phyloP scores from a whole-genome alignment of 2,113 vertebrate species.

The Polypterus bichir region DNA sequence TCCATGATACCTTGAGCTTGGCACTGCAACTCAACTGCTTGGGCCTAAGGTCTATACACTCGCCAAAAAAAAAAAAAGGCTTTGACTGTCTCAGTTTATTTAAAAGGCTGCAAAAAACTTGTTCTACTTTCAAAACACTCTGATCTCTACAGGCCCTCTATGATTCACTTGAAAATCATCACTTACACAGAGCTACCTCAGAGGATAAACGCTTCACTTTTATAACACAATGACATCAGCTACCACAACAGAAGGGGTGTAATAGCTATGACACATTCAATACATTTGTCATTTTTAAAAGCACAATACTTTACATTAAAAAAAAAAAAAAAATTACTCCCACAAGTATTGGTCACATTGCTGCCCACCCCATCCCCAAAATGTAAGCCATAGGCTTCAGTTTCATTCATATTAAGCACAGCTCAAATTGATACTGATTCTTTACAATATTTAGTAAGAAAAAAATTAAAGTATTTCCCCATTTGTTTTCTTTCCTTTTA shows the following conservation, averaged over 20 bases:
- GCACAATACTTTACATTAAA: slow-evolving; percentile 1
- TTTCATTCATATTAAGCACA: slow-evolving; percentile 58
- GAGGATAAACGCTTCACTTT: background rate
- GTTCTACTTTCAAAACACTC: background rate
- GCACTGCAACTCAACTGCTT: too few species aligned
- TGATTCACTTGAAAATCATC: background rate
- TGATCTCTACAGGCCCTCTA: background rate
- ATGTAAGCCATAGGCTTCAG: slow-evolving; percentile 20
- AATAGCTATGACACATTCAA: slow-evolving; percentile 49
- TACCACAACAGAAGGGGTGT: background rate
- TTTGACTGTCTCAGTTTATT: background rate
- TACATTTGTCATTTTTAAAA: slow-evolving; percentile 41
- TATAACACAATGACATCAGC: slow-evolving; percentile 1
- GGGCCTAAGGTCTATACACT: too few species aligned
- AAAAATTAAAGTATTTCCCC: slow-evolving; percentile 79
- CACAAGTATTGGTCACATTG: slow-evolving; percentile 52
- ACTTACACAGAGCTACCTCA: background rate
- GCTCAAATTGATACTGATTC: slow-evolving; percentile 59
- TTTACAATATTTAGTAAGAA: slow-evolving; percentile 76
- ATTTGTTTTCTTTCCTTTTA: slow-evolving; percentile 41
- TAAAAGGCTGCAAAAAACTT: background rate
- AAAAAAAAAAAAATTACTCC: slow-evolving; percentile 48
- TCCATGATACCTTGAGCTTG: too few species aligned
- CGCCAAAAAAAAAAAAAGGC: too few species aligned
- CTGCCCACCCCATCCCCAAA: slow-evolving; percentile 22